Conservation (phyloP, 2,113 vertebrate species). For the Entelurus aequoreus region DNA sequence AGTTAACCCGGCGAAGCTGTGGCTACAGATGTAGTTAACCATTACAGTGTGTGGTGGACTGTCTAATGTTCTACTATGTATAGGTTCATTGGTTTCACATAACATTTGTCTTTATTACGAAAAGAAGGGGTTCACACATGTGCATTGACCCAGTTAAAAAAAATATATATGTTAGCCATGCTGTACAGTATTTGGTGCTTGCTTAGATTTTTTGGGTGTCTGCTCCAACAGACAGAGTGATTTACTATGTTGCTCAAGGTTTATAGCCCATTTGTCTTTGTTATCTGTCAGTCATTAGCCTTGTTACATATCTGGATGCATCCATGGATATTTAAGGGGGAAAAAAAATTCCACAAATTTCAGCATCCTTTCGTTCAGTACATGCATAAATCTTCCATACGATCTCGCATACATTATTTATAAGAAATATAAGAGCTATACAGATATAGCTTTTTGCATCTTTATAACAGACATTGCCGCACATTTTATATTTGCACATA, state of each 20-base stretch:
- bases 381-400: background rate
- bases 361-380: background rate
- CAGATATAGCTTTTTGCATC: no score
- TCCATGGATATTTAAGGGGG: constrained; percentile 33
- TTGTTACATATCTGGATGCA: constrained; percentile 72
- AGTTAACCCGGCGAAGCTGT: no score
- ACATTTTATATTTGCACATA: background rate
- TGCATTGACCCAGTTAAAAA: constrained; percentile 33
- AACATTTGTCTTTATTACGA: no score
- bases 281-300: constrained; percentile 77
- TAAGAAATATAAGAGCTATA: no score
- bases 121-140: constrained; percentile 1
- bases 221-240: constrained; percentile 60
- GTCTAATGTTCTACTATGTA: no score
- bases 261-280: constrained; percentile 72
- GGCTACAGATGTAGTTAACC: no score
- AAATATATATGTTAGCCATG: constrained; percentile 31
- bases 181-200: constrained; percentile 11
- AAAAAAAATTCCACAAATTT: background rate
- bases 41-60: no score
- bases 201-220: constrained; percentile 32
- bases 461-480: no score
- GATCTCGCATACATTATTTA: no score
- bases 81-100: no score
- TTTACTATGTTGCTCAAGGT: constrained; percentile 60